Conservation (phyloP, 2,797 vertebrate genomes). For the Emydoidea blandingii region DNA sequence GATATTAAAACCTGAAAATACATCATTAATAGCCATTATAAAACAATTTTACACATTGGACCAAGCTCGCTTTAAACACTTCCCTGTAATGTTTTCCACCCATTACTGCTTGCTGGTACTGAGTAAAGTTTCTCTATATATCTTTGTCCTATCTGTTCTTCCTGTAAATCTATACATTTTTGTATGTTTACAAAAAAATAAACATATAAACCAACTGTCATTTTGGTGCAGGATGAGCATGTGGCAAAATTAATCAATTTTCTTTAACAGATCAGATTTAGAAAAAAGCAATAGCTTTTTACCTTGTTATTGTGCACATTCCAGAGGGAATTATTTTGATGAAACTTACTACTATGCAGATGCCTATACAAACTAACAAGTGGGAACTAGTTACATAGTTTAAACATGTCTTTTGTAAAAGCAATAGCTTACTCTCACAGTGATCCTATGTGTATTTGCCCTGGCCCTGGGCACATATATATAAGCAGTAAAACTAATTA, state of each 20-base stretch:
- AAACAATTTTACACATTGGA: background rate
- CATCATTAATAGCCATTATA: background rate
- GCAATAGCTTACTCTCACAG: fast-evolving
- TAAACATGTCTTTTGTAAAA: background rate
- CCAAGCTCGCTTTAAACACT: background rate
- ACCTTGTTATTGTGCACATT: fast-evolving
- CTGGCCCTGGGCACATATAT: background rate
- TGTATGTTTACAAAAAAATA: background rate
- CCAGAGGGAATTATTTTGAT: background rate
- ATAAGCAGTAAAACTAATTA: background rate
- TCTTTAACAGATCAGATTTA: background rate
- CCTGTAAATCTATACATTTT: background rate
- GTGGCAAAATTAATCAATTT: background rate
- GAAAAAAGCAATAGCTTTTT: background rate
- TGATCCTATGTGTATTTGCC: background rate
- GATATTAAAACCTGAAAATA: background rate
- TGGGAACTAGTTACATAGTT: background rate
- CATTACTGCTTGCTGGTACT: background rate
- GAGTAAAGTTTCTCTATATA: background rate
- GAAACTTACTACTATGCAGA: background rate
- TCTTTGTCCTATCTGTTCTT: fast-evolving
- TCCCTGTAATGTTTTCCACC: background rate
- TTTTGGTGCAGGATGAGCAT: fast-evolving
- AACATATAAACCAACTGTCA: background rate
- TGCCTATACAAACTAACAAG: background rate